Evolutionary conservation across 1,140 invertebrate species (phyloP).

Genomic region (Solenopsis fugax): DNA sequence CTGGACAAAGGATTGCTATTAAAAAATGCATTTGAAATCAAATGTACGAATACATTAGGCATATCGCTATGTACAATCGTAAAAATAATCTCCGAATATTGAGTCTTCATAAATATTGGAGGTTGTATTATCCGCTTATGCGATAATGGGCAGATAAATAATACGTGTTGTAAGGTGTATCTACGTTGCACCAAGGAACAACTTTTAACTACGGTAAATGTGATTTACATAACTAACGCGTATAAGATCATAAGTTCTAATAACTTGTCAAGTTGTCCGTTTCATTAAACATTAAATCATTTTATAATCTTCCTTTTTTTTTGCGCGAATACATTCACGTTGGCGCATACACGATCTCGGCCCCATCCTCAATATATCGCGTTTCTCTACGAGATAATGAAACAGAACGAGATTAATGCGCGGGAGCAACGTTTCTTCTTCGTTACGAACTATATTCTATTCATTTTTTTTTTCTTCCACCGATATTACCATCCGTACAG

Average conservation of each 20-base stretch:
- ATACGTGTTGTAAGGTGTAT: background rate
- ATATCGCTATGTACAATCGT: background rate
- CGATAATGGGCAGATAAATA: background rate
- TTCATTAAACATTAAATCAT: constrained; percentile 23
- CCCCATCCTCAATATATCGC: background rate
- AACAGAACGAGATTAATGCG: constrained; percentile 27
- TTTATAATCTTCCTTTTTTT: background rate
- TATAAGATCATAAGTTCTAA: background rate
- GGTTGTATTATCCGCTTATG: background rate
- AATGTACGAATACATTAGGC: background rate
- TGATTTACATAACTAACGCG: background rate
- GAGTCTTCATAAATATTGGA: background rate
- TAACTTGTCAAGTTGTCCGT: constrained; percentile 13
- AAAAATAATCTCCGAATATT: background rate
- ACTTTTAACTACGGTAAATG: background rate
- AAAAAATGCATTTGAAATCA: constrained; percentile 7
- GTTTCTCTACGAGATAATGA: constrained; percentile 16
- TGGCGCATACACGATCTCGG: background rate
- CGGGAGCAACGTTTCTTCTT: constrained; percentile 3
- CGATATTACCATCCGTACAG: constrained; percentile 22
- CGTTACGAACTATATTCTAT: constrained; percentile 4
- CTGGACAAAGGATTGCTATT: background rate
- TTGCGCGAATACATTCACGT: background rate
- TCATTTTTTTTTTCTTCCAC: constrained; percentile 6
- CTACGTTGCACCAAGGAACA: background rate